Evolutionary conservation across 2,113 vertebrate genomes (phyloP), one percentile per base, ranked within the genome.

Genomic region (Turnix velox): DNA sequence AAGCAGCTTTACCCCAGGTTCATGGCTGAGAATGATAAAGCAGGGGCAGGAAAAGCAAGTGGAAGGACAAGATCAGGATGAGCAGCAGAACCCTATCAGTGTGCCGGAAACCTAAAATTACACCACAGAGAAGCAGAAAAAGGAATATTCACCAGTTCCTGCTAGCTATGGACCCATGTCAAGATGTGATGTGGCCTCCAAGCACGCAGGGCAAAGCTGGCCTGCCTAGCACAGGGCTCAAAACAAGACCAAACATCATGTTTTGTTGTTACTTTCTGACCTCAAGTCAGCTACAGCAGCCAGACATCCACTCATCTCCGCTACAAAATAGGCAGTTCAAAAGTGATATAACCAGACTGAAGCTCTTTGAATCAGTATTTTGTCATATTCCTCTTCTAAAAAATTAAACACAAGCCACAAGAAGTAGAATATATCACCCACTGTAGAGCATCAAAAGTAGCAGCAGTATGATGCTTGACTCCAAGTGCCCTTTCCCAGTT

Each of bases 21-120:
- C 18, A 1, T 1, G 5, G 49, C 28, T 57, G 28, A 75, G 62
- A 25, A 27, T 4, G 10, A 88, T 80, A 91, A 93, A 74, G 28
- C 37, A 87, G 42, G 31, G 83, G 42, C 43, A 86, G 89, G 76
- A 90, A 93, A 84, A 67, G 62, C 68, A 84, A 93, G 33, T 13
- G 68, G 83, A 71, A 88, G 76, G 77, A 65, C 87, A 84, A 13
- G 35, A 52, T 7, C 19, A 72, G 88, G 49, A 86, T 42, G 63
- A 92, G 43, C 59, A 81, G 61, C 30, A 93, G 39, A 80, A 40
- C 20, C 30, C 45, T 40, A 61, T 20, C 20, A 46, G 62, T 10
- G 16, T 59, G 82, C 45, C 19, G 4, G 71, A 87, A 94, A 76
- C 57, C 62, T 89, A 79, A 89, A 93, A 82, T 90, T 75, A 89